Percentiles rank a stretch among this genome's conserved stretches.
Conservation (phyloP, 2,888 invertebrate species). For the Oscheius sp. region DNA sequence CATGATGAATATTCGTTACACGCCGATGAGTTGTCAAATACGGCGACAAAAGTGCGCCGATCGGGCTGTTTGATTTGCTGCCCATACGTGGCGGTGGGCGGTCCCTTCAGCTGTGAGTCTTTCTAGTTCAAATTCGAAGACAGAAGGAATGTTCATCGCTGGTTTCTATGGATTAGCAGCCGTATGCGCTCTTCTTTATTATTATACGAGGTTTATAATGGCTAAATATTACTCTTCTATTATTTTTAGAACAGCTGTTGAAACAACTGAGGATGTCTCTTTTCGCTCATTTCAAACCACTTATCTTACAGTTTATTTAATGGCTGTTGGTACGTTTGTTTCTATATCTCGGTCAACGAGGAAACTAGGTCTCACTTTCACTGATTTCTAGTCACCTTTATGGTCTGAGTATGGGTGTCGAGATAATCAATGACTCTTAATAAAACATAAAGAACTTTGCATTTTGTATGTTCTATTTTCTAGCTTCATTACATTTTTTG, state of each 20-base stretch:
- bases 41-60: no score
- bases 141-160: conserved; percentile 45
- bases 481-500: no score
- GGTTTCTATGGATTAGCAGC: conserved; percentile 56
- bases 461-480: no score
- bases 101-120: conserved; percentile 3
- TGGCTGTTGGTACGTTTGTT: conserved; percentile 72
- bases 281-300: conserved; percentile 72
- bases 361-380: conserved; percentile 2
- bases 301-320: conserved; percentile 73
- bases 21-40: not conserved
- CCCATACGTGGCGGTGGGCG: conserved; percentile 28
- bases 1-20: not conserved
- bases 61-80: conserved; percentile 16
- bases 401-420: no score
- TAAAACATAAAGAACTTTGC: no score
- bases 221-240: conserved; percentile 33
- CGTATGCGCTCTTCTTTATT: conserved; percentile 71
- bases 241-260: conserved; percentile 26
- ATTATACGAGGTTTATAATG: conserved; percentile 71
- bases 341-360: not conserved
- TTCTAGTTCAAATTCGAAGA: not conserved
- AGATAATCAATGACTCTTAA: no score
- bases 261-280: conserved; percentile 64
- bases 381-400: not conserved